These are phyloP conservation scores for Trichomalopsis sarcophagae DNA, from an alignment of 1,140 invertebrate species.

Conservation along the genomic window DNA sequence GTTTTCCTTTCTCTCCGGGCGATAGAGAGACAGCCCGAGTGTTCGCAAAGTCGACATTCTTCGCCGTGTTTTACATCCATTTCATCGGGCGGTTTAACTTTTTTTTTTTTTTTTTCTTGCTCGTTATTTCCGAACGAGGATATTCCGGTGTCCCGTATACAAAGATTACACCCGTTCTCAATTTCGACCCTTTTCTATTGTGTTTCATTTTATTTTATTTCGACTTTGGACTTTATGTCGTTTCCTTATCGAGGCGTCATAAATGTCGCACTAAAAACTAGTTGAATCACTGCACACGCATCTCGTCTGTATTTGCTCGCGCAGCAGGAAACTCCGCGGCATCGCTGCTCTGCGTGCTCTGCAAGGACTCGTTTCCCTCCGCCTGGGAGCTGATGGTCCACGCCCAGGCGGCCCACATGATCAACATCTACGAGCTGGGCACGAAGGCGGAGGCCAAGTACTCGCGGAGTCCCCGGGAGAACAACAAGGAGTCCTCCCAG, in stretches of 20 bases:
- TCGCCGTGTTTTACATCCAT: neutral
- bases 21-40: neutral
- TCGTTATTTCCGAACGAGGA: too few relatives aligned
- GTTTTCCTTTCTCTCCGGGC: neutral
- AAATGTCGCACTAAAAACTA: too few relatives aligned
- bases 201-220: too few relatives aligned
- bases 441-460: slow-evolving; percentile 68
- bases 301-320: neutral
- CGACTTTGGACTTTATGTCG: too few relatives aligned
- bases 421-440: slow-evolving; percentile 87
- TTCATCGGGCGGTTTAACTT: neutral
- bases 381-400: slow-evolving; percentile 89
- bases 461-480: slow-evolving; percentile 61
- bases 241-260: too few relatives aligned
- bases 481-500: slow-evolving; percentile 60
- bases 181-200: too few relatives aligned
- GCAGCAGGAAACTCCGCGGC: slow-evolving; percentile 72
- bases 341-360: slow-evolving; percentile 83
- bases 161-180: too few relatives aligned
- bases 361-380: slow-evolving; percentile 85
- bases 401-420: slow-evolving; percentile 86
- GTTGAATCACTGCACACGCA: too few relatives aligned
- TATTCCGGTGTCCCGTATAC: too few relatives aligned
- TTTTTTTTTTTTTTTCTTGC: too few relatives aligned
- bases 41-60: neutral